A percentile compares a stretch with the other conserved stretches of the same genome.
Evolutionary conservation across 2,888 invertebrate genomes (phyloP).

Genomic region (Mythimna vitellina): DNA sequence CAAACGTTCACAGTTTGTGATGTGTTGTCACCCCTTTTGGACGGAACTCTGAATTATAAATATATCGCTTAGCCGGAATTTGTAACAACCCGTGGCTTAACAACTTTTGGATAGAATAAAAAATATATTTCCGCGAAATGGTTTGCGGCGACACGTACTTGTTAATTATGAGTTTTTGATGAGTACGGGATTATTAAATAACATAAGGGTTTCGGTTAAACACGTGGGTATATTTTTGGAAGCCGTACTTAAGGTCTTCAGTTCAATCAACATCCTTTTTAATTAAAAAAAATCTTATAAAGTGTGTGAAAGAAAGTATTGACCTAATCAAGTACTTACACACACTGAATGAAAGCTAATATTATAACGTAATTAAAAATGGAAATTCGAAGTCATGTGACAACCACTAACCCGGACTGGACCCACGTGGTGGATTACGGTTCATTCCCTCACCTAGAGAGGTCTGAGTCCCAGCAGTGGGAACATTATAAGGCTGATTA

Average conservation of each 20-base stretch:
- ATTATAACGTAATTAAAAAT: not conserved
- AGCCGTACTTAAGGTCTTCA: not conserved
- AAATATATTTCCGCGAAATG: slow-evolving; percentile 42
- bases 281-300: not conserved
- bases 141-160: slow-evolving; percentile 28
- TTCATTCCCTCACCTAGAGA: too few relatives aligned
- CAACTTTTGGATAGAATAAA: slow-evolving; percentile 48
- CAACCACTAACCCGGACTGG: too few relatives aligned
- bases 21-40: slow-evolving; percentile 56
- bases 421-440: too few relatives aligned
- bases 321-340: not conserved
- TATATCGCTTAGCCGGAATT: slow-evolving; percentile 40
- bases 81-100: slow-evolving; percentile 36
- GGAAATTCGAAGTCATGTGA: not conserved
- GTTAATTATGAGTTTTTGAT: slow-evolving; percentile 35
- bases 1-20: slow-evolving; percentile 34
- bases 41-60: slow-evolving; percentile 54
- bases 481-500: too few relatives aligned
- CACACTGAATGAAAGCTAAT: not conserved
- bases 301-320: not conserved
- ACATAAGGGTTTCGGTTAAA: not conserved
- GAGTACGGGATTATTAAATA: slow-evolving; percentile 1
- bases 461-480: too few relatives aligned
- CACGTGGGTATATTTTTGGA: not conserved
- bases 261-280: not conserved